A percentile compares a stretch with the other conserved stretches of the same genome.
These are phyloP conservation scores for Zaprionus inermis DNA, from an alignment of 1,140 invertebrate genomes.

Conservation along the genomic window DNA sequence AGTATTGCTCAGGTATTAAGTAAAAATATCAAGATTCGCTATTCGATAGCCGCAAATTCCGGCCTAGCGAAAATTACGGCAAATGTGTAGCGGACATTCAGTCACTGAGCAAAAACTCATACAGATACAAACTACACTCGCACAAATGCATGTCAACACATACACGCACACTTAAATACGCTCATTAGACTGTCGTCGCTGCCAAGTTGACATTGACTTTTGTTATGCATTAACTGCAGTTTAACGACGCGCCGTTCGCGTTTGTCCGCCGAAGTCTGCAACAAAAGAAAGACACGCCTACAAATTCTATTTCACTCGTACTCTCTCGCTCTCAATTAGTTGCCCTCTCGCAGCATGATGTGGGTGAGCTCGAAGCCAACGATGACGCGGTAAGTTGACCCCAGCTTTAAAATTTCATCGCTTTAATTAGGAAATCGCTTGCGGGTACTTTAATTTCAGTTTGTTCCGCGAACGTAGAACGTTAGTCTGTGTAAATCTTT, in stretches of 20 bases:
- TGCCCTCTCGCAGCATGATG: neutral
- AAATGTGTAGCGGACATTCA: constrained; percentile 69
- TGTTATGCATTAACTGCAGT: constrained; percentile 65
- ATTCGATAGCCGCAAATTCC: constrained; percentile 56
- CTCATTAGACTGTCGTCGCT: constrained; percentile 40
- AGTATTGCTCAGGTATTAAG: constrained; percentile 17
- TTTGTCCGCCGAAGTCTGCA: constrained; percentile 1
- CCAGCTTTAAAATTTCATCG: neutral
- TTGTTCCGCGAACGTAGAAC: neutral
- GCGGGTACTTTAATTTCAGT: neutral
- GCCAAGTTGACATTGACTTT: constrained; percentile 70
- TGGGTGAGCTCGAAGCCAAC: neutral
- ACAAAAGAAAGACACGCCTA: constrained; percentile 18
- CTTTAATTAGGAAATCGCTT: neutral
- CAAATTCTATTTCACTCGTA: neutral
- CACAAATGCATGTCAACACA: too few species aligned
- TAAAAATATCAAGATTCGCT: constrained; percentile 49
- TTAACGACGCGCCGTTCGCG: constrained; percentile 59
- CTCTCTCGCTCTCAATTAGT: constrained; percentile 2
- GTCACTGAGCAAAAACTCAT: constrained; percentile 30
- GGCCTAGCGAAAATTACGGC: constrained; percentile 34
- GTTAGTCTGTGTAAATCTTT: neutral
- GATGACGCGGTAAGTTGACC: neutral
- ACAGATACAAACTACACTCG: constrained; percentile 5
- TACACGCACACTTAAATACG: neutral